Percentiles rank a stretch among this genome's conserved stretches.
These are phyloP conservation scores for Paramormyrops hopkinsi DNA, from an alignment of 2,797 vertebrate species.

Conservation along the genomic window DNA sequence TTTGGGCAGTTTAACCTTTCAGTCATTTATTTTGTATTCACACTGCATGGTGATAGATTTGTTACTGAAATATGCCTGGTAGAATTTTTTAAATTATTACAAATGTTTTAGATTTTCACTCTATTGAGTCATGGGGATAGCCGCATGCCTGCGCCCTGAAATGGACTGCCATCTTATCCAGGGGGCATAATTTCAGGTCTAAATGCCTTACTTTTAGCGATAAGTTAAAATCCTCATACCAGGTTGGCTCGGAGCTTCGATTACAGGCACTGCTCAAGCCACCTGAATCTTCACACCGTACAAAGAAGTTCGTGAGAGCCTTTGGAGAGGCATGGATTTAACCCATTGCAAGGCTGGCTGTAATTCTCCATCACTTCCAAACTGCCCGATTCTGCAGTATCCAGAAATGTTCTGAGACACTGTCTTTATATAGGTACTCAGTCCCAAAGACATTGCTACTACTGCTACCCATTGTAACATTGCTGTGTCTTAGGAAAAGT, in stretches of 20 bases:
- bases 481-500: background rate
- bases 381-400: background rate
- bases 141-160: background rate
- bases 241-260: slow-evolving; percentile 1
- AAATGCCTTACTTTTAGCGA: slow-evolving; percentile 15
- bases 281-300: slow-evolving; percentile 6
- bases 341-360: background rate
- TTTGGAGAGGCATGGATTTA: background rate
- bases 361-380: background rate
- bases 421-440: background rate
- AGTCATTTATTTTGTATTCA: slow-evolving; percentile 3
- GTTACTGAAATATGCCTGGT: background rate
- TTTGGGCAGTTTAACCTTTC: background rate
- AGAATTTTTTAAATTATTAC: slow-evolving; percentile 12
- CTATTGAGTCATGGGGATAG: slow-evolving; percentile 1
- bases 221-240: slow-evolving; percentile 11
- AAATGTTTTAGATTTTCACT: background rate
- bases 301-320: slow-evolving; percentile 2
- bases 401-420: background rate
- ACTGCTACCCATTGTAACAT: background rate
- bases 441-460: background rate
- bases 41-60: background rate
- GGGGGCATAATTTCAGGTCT: slow-evolving; percentile 20
- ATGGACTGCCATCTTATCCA: slow-evolving; percentile 6
- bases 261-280: slow-evolving; percentile 11